Percentiles rank a stretch among this genome's conserved stretches.
Evolutionary conservation across 1,140 invertebrate genomes (phyloP).

Genomic region (Rhyacophila brunnea): DNA sequence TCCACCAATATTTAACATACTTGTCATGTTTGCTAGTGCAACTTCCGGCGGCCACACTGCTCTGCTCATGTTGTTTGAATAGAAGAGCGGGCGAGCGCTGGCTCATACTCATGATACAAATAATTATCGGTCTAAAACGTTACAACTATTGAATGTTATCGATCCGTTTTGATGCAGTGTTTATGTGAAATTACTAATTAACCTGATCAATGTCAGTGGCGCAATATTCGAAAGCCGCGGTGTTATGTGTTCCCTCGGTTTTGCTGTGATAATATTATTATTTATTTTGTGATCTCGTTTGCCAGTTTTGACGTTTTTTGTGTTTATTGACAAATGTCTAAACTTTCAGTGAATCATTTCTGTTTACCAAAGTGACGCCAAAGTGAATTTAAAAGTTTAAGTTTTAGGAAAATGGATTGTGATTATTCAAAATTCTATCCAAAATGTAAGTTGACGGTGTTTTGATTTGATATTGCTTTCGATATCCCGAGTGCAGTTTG

Average conservation of each 20-base stretch:
- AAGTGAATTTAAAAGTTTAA: slow-evolving; percentile 12
- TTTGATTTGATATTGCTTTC: slow-evolving; percentile 6
- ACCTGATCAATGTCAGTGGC: slow-evolving; percentile 54
- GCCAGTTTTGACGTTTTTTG: slow-evolving; percentile 26
- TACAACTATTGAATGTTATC: slow-evolving; percentile 18
- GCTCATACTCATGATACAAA: slow-evolving; percentile 41
- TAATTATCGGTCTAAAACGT: slow-evolving; percentile 47
- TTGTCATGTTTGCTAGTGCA: slow-evolving; percentile 65
- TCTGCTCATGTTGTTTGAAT: slow-evolving; percentile 57
- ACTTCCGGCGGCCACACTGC: slow-evolving; percentile 47
- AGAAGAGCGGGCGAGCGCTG: slow-evolving; percentile 51
- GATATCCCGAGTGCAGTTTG: neutral
- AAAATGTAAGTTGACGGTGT: slow-evolving; percentile 48
- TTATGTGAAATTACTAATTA: slow-evolving; percentile 54
- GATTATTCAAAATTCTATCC: slow-evolving; percentile 56
- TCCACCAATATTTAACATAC: slow-evolving; percentile 79
- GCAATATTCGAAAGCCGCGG: slow-evolving; percentile 57
- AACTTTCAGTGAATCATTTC: slow-evolving; percentile 18
- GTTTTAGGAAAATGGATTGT: slow-evolving; percentile 48
- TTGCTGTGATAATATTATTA: neutral
- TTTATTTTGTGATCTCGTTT: slow-evolving; percentile 11
- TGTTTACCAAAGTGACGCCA: slow-evolving; percentile 10
- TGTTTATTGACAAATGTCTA: slow-evolving; percentile 30
- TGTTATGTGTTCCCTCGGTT: slow-evolving; percentile 39
- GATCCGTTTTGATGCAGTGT: slow-evolving; percentile 38